Conservation (phyloP, 30 jellyfish, hydroid and myxozoan genomes). For the Sanderia malayensis region DNA sequence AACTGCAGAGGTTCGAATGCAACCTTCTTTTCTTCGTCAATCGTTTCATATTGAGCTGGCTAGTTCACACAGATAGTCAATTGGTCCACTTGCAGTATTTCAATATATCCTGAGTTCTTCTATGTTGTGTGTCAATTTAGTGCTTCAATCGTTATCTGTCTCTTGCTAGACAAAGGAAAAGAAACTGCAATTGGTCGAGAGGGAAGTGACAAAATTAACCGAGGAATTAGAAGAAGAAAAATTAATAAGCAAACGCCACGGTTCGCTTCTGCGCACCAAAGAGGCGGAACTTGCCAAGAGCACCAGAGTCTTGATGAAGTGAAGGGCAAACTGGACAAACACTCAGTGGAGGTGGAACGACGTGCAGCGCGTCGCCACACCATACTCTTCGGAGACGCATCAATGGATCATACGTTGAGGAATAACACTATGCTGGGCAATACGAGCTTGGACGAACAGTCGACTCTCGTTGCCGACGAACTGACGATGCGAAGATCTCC, state of each 20-base stretch:
- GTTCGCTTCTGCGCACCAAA: slow-evolving; percentile 18
- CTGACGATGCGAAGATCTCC: slow-evolving; percentile 51
- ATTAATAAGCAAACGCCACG: slow-evolving; percentile 17
- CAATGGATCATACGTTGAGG: neutral
- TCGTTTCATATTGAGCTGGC: no score
- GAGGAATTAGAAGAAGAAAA: slow-evolving; percentile 22
- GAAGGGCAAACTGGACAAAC: neutral
- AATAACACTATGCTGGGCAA: slow-evolving; percentile 1
- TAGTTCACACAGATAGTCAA: no score
- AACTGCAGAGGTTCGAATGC: no score
- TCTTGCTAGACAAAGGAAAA: neutral
- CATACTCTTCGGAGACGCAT: slow-evolving; percentile 7
- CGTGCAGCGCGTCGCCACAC: slow-evolving; percentile 21
- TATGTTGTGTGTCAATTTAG: no score
- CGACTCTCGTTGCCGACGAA: slow-evolving; percentile 61
- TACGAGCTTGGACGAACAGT: slow-evolving; percentile 45
- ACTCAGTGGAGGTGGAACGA: neutral
- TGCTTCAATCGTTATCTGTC: no score
- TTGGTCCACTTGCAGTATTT: no score
- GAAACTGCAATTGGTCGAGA: neutral
- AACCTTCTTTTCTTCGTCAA: no score
- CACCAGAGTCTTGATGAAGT: slow-evolving; percentile 19
- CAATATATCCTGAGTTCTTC: no score
- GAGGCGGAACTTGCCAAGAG: slow-evolving; percentile 45
- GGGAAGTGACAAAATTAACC: neutral